Evolutionary conservation across 2,113 vertebrate genomes (phyloP), one percentile per base, ranked within the genome.

Genomic region (Eulemur macaco): DNA sequence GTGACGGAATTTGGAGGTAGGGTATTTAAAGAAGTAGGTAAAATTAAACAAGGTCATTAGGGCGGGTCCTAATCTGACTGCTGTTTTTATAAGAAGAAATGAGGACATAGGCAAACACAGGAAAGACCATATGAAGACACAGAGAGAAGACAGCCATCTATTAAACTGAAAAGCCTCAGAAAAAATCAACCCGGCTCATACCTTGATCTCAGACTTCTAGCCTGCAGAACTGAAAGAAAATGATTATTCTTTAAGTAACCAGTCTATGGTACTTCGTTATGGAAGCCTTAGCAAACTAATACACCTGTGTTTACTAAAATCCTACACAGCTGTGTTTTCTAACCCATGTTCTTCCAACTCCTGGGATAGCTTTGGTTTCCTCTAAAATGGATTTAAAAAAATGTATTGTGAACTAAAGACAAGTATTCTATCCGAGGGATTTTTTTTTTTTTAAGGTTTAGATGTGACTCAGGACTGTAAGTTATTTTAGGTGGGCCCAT

Each of bases 241-340:
- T 29, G 21, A 84, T 0, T 34, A 4, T 37, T n/a, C 29, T 39
- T 71, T 68, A 81, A 92, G 29, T 11, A 23, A 45, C 13, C 17
- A 50, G 23, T 68, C 11, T 85, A 6, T 54, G 10, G 11, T 31
- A 63, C 31, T 63, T 11, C 21, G 17, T 42, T 58, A 45, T 25
- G 2, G 14, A 58, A 85, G 18, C 29, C 77, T 64, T 73, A 52
- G 63, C 27, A 88, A 84, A 47, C 34, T 64, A 56, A 42, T 29
- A 66, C 27, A 91, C 31, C 56, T 88, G 76, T 63, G 31, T 89
- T 94, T 76, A 86, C 66, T 69, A 90, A 81, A 90, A 83, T 52
- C 54, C 6, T 77, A 29, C 2, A 69, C 76, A 37, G 90, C 52
- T 50, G 9, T 76, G n/a, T 60, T 64, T 76, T 64, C 60, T 93